These are phyloP conservation scores for Leucophenga montana DNA, from an alignment of 2,888 invertebrate species.

Conservation along the genomic window DNA sequence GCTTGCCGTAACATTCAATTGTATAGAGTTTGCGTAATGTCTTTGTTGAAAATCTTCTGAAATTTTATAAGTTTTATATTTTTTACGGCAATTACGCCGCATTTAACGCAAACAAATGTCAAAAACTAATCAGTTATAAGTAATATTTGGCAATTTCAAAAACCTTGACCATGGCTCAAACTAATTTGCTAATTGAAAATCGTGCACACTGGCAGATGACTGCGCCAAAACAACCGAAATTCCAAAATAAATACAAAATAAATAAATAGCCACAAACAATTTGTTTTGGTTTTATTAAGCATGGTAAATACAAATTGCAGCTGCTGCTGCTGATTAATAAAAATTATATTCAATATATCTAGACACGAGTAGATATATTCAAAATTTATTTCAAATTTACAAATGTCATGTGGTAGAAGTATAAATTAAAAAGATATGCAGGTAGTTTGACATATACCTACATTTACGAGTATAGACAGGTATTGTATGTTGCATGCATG, in stretches of 20 bases:
- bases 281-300: not conserved
- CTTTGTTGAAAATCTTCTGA: too few relatives aligned
- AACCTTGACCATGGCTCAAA: constrained; percentile 58
- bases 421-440: too few relatives aligned
- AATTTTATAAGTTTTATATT: too few relatives aligned
- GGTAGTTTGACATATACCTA: too few relatives aligned
- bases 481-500: not conserved
- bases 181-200: constrained; percentile 62
- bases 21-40: too few relatives aligned
- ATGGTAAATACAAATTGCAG: constrained; percentile 10
- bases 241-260: constrained; percentile 44
- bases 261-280: not conserved
- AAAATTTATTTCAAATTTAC: not conserved
- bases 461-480: not conserved
- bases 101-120: too few relatives aligned
- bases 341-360: too few relatives aligned
- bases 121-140: too few relatives aligned
- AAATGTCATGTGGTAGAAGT: too few relatives aligned
- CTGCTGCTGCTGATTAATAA: constrained; percentile 14
- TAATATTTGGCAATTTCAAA: not conserved
- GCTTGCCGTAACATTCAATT: too few relatives aligned
- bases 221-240: constrained; percentile 50
- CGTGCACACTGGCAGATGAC: constrained; percentile 43
- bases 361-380: constrained; percentile 36
- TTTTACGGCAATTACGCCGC: too few relatives aligned